Conservation (phyloP, 2,797 vertebrate genomes). For the Sitta carolinensis region DNA sequence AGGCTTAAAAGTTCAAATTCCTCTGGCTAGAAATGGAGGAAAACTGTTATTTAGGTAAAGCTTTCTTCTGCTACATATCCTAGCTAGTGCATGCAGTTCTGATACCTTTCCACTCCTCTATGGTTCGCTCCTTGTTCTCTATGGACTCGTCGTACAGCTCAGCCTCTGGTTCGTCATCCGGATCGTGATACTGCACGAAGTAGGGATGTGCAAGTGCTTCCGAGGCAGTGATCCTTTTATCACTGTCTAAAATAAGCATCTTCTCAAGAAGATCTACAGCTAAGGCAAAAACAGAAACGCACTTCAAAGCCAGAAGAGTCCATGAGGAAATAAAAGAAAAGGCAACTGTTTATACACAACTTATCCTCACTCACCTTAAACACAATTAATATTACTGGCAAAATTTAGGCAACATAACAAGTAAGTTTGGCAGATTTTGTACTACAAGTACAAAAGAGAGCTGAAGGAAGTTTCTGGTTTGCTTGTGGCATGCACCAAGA, state of each 20-base stretch:
- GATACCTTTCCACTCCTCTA: slow-evolving; percentile 98
- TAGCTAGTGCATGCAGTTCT: background rate
- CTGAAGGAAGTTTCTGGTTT: background rate
- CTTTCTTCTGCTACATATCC: background rate
- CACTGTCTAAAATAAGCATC: slow-evolving; percentile 96
- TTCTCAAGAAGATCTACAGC: slow-evolving; percentile 93
- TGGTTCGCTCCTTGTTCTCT: slow-evolving; percentile 91
- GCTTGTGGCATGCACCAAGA: background rate
- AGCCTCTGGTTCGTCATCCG: slow-evolving; percentile 93
- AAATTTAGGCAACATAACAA: background rate
- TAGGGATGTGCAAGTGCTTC: slow-evolving; percentile 92
- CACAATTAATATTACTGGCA: background rate
- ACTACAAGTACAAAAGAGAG: background rate
- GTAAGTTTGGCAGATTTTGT: background rate
- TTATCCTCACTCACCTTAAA: background rate
- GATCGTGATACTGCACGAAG: slow-evolving; percentile 97
- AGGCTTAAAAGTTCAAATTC: background rate
- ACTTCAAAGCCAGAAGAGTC: background rate
- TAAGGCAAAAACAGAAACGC: slow-evolving; percentile 28
- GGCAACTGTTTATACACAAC: background rate
- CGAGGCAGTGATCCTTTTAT: slow-evolving; percentile 89
- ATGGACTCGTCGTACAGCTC: slow-evolving; percentile 90
- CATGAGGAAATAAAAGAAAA: background rate
- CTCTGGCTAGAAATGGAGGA: background rate
- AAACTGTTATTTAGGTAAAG: background rate